Evolutionary conservation across 2,113 vertebrate genomes (phyloP), one percentile per base, ranked within the genome.

Genomic region (Pomatorhinus ruficollis): DNA sequence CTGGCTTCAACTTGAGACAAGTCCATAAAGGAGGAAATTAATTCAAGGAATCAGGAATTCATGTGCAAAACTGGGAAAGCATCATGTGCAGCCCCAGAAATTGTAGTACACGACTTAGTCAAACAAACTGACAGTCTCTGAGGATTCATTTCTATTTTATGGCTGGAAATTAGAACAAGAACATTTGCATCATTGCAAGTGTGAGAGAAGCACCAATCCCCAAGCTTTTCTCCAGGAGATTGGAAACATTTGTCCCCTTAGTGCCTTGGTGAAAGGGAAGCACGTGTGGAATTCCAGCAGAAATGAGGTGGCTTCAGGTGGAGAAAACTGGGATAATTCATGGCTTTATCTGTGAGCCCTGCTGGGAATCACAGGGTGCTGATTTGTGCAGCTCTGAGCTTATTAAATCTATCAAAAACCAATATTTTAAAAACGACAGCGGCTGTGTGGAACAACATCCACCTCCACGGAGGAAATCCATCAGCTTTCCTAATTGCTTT

Each of bases 241-340:
- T 49, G 10, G 60, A 76, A 71, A 69, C 42, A 11, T 61, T 90
- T 87, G 74, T 57, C 45, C n/a, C 6, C 39, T 39, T 11, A 20
- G 70, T 21, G 78, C 71, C 1, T 27, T 6, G 53, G 44, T 14
- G 52, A 6, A 68, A 50, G 85, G 63, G n/a, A 79, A 56, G 57
- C 64, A 12, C 27, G 1, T 40, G 87, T 24, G 72, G 37, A 30
- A 47, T 44, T 25, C 7, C 42, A 3, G 65, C 23, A 44, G 61
- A 35, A 71, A 30, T 0, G 16, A 3, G 9, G 7, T 0, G 35
- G 44, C 77, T 79, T 52, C 42, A 11, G 15, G 10, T 28, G 63
- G 47, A 20, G 47, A 52, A 19, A 18, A 28, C 2, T 0, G 11
- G 6, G 20, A 3, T 25, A 37, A 23, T 24, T 49, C 37, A 3